Base-by-base conservation (phyloP, 2,113 vertebrate genomes). In the Dromaius novaehollandiae region DNA sequence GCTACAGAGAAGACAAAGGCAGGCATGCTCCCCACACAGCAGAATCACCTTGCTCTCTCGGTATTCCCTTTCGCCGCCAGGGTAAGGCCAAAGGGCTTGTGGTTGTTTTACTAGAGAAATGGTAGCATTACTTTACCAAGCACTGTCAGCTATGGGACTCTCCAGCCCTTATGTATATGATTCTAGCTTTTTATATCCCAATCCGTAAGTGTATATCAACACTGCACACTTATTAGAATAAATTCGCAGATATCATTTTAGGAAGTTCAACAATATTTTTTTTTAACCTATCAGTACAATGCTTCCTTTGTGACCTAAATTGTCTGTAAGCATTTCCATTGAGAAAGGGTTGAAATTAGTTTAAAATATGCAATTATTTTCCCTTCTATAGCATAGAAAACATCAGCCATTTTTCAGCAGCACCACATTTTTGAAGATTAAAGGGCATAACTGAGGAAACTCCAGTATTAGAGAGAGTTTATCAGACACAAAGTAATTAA, bases 371-470 rank as follows among this genome's bases (percentile, higher is more conserved):
- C 3, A 48, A 28, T 32, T 82, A 32, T 53, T 79, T 79, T 53
- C 40, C 12, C 5, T 75, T 86, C 51, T 15, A 32, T 19, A 55
- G 24, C 51, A 18, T 30, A 76, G 28, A 58, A 58, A 58, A 58
- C 6, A 38, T 2, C 46, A 1, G 42, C 5, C 1, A 30, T 46
- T 86, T 86, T 56, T 69, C 24, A 77, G 22, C 6, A 76, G 17
- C 14, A 60, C 4, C 36, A 28, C 36, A 15, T 80, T 88, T n/a
- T 73, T 20, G 24, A 89, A 75, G 26, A 50, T 4, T 34, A 16
- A 36, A 55, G 16, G 19, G 17, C 0, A 0, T 36, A 50, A 56
- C 0, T 1, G 26, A 64, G 19, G 15, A 68, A 93, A 68, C 3
- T 32, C 24, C 17, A 12, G 13, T 86, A 66, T 30, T 28, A 68